Evolutionary conservation across 2,797 vertebrate genomes (phyloP).

Genomic region (Neomorphus geoffroyi): DNA sequence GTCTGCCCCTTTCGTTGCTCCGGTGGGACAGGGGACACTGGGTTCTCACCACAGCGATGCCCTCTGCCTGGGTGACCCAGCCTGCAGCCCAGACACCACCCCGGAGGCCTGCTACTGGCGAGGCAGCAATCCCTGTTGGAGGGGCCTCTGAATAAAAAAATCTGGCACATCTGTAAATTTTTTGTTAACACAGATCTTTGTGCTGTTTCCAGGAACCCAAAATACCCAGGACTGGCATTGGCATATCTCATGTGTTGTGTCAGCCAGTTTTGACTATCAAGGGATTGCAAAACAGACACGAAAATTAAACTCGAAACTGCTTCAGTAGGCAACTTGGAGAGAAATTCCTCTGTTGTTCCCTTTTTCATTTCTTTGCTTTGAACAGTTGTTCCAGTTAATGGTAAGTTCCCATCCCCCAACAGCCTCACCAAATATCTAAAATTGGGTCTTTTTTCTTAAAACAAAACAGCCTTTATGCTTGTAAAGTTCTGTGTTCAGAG

Average conservation of each 20-base stretch:
- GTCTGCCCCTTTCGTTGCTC: background rate
- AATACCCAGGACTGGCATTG: conserved; percentile 30
- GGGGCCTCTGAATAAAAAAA: conserved; percentile 1
- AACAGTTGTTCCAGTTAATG: conserved; percentile 52
- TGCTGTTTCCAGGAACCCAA: conserved; percentile 41
- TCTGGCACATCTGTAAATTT: conserved; percentile 42
- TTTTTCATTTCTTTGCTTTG: conserved; percentile 46
- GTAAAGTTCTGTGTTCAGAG: conserved; percentile 45
- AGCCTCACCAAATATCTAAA: conserved; percentile 32
- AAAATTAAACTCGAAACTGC: conserved; percentile 47
- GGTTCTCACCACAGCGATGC: fast-evolving
- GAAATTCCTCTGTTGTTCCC: conserved; percentile 2
- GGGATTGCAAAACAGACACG: conserved; percentile 51
- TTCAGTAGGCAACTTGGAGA: conserved; percentile 39
- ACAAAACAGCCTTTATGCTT: conserved; percentile 67
- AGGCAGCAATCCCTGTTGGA: background rate
- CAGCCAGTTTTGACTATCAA: conserved; percentile 58
- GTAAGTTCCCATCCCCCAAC: background rate
- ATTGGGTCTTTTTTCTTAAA: conserved; percentile 34
- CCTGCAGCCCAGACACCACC: no score
- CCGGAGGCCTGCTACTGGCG: background rate
- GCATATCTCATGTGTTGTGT: conserved; percentile 54
- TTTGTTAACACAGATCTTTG: conserved; percentile 49
- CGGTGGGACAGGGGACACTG: background rate
- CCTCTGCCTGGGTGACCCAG: background rate